These are phyloP conservation scores for Gambusia holbrooki DNA, from an alignment of 2,113 vertebrate species.

Conservation along the genomic window DNA sequence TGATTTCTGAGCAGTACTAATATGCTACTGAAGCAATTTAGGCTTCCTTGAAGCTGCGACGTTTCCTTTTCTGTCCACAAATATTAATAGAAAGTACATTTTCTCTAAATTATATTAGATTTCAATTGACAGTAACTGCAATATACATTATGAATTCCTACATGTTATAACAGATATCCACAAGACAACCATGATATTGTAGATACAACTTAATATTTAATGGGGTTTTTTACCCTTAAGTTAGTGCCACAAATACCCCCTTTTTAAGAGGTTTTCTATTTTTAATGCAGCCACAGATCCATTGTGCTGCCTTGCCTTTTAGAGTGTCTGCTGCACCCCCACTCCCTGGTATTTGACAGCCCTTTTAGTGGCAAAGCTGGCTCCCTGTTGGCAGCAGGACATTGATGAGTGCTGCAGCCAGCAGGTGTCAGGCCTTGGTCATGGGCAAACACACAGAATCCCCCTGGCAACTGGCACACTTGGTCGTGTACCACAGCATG, in stretches of 20 bases:
- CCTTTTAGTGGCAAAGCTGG: slow-evolving; percentile 67
- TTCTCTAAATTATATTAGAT: not conserved
- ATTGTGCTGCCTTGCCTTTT: slow-evolving; percentile 68
- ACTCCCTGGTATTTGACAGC: slow-evolving; percentile 65
- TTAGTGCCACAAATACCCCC: slow-evolving; percentile 23
- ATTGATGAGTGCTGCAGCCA: slow-evolving; percentile 51
- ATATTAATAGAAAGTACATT: not conserved
- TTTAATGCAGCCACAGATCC: slow-evolving; percentile 68
- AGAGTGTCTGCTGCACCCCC: slow-evolving; percentile 52
- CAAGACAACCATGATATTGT: not conserved
- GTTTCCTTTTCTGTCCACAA: not conserved
- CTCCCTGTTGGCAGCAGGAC: slow-evolving; percentile 53
- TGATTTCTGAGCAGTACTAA: slow-evolving; percentile 1
- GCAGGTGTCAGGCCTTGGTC: slow-evolving; percentile 57
- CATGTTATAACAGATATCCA: not conserved
- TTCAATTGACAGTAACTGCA: not conserved
- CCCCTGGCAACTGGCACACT: slow-evolving; percentile 51
- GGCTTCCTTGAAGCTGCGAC: not conserved
- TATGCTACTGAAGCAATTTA: not conserved
- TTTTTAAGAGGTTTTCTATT: slow-evolving; percentile 65
- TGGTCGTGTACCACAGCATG: slow-evolving; percentile 61
- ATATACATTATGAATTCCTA: too few relatives aligned
- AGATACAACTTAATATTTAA: not conserved
- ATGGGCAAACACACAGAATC: slow-evolving; percentile 42
- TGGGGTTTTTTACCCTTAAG: not conserved